Conservation (phyloP, 2,113 vertebrate genomes). For the Tylochromis polylepis region DNA sequence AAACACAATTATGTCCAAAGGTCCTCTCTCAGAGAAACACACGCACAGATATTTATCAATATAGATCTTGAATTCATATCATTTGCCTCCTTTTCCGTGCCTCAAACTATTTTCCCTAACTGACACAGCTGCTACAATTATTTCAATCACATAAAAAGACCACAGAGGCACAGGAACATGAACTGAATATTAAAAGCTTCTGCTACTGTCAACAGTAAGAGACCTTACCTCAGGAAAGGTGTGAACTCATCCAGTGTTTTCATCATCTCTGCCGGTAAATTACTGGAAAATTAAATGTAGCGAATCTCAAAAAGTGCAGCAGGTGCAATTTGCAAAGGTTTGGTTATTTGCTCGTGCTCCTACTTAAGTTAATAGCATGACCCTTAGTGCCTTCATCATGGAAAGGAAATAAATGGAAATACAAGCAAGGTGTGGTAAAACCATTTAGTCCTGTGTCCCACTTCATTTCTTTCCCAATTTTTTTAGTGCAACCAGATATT, state of each 20-base stretch:
- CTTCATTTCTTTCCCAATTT: rapidly evolving
- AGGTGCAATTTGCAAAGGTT: not conserved
- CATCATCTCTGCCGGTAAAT: conserved; percentile 20
- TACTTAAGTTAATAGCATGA: not conserved
- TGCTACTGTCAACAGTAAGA: not conserved
- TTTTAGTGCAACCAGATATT: not conserved
- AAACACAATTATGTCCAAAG: not conserved
- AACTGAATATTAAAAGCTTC: conserved; percentile 28
- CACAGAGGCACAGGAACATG: conserved; percentile 7
- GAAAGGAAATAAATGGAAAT: conserved; percentile 7
- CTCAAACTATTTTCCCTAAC: conserved; percentile 1
- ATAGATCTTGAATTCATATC: not conserved
- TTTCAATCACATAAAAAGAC: conserved; percentile 33
- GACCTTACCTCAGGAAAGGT: not conserved
- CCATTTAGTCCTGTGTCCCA: not conserved
- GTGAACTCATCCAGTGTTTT: not conserved
- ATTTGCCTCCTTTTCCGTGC: not conserved
- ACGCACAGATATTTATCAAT: not conserved
- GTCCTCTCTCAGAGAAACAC: not conserved
- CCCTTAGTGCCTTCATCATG: not conserved
- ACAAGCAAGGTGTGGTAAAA: not conserved
- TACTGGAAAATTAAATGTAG: not conserved
- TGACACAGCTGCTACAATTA: conserved; percentile 30
- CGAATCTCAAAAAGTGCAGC: not conserved
- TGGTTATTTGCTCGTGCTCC: not conserved